Percentiles rank a stretch among this genome's conserved stretches.
Conservation (phyloP, 1,140 invertebrate species). For the Drosophila busckii region DNA sequence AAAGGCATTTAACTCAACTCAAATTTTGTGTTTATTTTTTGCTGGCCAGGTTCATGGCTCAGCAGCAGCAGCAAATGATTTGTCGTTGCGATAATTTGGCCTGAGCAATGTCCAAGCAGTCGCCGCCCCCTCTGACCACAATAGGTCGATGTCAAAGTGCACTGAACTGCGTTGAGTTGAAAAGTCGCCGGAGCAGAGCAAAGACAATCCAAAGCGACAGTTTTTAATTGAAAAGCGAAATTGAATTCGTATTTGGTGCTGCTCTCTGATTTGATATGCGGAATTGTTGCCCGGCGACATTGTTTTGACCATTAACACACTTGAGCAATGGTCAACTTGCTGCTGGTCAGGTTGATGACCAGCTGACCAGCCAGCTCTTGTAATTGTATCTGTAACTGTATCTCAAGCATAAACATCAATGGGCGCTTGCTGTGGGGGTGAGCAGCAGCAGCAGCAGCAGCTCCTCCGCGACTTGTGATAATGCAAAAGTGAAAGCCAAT, state of each 20-base stretch:
- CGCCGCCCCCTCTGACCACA: not conserved
- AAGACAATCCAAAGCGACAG: not conserved
- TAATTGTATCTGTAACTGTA: not conserved
- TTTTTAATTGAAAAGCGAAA: conserved; percentile 3
- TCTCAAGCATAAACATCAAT: not conserved
- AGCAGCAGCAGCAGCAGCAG: too few species aligned
- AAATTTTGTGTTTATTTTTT: too few species aligned
- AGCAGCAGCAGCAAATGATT: conserved; percentile 1
- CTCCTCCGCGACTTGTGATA: conserved; percentile 9
- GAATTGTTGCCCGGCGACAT: not conserved
- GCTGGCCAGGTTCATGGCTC: conserved; percentile 11
- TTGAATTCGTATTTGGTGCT: not conserved
- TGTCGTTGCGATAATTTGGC: conserved; percentile 12
- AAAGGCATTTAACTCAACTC: conserved; percentile 7
- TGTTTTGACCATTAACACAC: not conserved
- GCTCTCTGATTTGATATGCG: conserved; percentile 7
- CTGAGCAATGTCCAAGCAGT: not conserved
- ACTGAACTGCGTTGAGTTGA: conserved; percentile 16
- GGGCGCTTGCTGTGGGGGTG: too few species aligned
- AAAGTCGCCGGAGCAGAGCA: conserved; percentile 16
- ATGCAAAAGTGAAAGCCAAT: conserved; percentile 30
- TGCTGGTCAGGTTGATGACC: conserved; percentile 26
- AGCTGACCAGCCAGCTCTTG: not conserved
- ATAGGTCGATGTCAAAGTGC: conserved; percentile 11
- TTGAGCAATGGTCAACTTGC: not conserved